Evolutionary conservation across 1,140 invertebrate species (phyloP), one percentile per base, ranked within the genome.

Genomic region (Nomia melanderi): DNA sequence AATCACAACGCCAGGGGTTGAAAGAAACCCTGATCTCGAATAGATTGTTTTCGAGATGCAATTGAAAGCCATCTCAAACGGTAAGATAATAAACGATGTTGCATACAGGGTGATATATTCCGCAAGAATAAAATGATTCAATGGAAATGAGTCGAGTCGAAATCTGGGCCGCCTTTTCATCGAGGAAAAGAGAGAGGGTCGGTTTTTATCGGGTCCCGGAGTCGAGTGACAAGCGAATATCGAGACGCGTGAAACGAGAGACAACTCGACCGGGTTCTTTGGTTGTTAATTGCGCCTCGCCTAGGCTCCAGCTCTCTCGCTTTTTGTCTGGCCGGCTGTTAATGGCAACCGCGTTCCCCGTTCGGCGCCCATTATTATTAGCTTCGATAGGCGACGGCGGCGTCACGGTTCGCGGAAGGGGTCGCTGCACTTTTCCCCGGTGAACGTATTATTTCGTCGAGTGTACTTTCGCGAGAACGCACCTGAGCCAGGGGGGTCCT

Each of bases 401-500:
- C 69, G 44, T 59, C 11, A 41, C 23, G 59, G 53, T 60, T 50
- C 41, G 64, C 70, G 62, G 27, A 41, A 56, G 50, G 50, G 36
- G 47, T 54, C 66, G 74, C 33, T 59, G 64, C 54, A 69, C 73
- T 76, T 69, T 59, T 76, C 36, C 25, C 64, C 36, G 65, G 53
- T 53, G 41, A 44, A 57, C 44, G 59, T 73, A 73, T 73, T 41
- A 70, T 71, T 71, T 82, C 80, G 65, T 77, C 79, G 27, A 71
- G 64, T 12, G 33, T n/a, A 74, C 79, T 67, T 44, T 63, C 57
- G 64, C 57, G 44, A 36, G 53, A n/a, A n/a, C 36, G 50, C 31
- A 57, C 66, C 69, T 66, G 74, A 53, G 23, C 3, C 33, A 3
- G 3, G 33, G 3, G 29, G 63, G 27, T 63, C 77, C 69, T 81